Evolutionary conservation across 2,113 vertebrate species (phyloP), one percentile per base, ranked within the genome.

Genomic region (Salvelinus namaycush): DNA sequence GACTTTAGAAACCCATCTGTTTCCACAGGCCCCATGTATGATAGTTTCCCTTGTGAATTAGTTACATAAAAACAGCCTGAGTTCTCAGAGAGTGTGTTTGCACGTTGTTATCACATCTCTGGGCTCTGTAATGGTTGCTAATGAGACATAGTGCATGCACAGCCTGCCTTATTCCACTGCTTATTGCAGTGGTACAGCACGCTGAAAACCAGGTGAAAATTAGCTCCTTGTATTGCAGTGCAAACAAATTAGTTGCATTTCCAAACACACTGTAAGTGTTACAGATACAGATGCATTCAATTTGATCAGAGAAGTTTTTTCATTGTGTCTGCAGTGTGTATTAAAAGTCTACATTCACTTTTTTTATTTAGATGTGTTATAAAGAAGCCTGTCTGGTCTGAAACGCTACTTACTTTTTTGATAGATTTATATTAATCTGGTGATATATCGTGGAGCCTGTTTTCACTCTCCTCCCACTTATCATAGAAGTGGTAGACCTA

Each of bases 141-240:
- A 89, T 87, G 82, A 86, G 76, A 68, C 24, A 22, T 76, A 70
- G 29, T 26, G 72, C 75, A 89, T 87, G 87, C 84, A 81, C 62
- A 83, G 87, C 82, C 54, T 44, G 87, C 14, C 48, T 78, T 89
- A 74, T 86, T 86, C 83, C 84, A 72, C 72, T 78, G 78, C 57
- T 84, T 27, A 62, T 22, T 62, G 59, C 59, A 7, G 5, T 60
- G 5, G 20, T 14, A 20, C 14, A 14, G n/a, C 59, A 62, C 59
- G 1, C 51, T 54, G 51, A 54, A 18, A 5, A 18, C 51, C 51
- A 54, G 51, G 51, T 54, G 51, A 54, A 54, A 4, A 54, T 54
- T 54, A 18, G 13, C 51, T 54, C 16, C 51, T 54, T 14, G 16
- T 5, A n/a, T 24, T 22, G 18, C 16, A 62, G 5, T 62, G 59